Percentiles rank a stretch among this genome's conserved stretches.
Conservation (phyloP, 2,888 invertebrate species). For the Charanyca ferruginea region DNA sequence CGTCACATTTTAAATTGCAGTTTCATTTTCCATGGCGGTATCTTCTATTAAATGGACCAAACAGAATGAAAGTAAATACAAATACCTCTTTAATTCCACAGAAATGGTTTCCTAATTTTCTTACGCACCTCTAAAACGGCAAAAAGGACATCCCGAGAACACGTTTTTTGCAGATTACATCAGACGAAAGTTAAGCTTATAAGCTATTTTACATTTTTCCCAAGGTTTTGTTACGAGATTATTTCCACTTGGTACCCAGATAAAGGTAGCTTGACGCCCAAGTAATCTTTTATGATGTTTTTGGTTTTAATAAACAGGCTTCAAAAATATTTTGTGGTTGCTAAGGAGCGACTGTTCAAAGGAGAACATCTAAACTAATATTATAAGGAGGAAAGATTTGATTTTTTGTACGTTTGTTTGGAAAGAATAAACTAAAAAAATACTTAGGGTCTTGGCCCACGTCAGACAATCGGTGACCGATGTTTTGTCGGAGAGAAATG, state of each 20-base stretch:
- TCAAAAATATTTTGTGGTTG: constrained; percentile 14
- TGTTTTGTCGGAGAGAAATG: no score
- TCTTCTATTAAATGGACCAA: constrained; percentile 28
- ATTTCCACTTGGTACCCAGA: constrained; percentile 26
- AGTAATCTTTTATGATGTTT: constrained; percentile 46
- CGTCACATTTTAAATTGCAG: constrained; percentile 10
- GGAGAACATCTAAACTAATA: no score
- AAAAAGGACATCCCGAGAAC: constrained; percentile 51
- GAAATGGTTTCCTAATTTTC: constrained; percentile 46
- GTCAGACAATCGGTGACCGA: no score
- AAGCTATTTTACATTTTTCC: constrained; percentile 69
- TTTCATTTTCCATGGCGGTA: not conserved
- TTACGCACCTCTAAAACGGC: constrained; percentile 50
- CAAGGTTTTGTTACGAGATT: constrained; percentile 61
- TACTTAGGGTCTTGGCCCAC: no score
- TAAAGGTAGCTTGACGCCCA: constrained; percentile 21
- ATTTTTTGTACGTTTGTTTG: no score
- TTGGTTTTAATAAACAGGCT: constrained; percentile 38
- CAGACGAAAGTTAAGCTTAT: constrained; percentile 46
- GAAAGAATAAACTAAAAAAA: no score
- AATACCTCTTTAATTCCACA: constrained; percentile 34
- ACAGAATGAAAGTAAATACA: constrained; percentile 28
- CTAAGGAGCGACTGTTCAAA: not conserved
- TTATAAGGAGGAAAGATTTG: no score
- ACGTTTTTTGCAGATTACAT: constrained; percentile 72